phyloP scores from a whole-genome alignment of 1,140 invertebrate species.

The Papilio glaucus region DNA sequence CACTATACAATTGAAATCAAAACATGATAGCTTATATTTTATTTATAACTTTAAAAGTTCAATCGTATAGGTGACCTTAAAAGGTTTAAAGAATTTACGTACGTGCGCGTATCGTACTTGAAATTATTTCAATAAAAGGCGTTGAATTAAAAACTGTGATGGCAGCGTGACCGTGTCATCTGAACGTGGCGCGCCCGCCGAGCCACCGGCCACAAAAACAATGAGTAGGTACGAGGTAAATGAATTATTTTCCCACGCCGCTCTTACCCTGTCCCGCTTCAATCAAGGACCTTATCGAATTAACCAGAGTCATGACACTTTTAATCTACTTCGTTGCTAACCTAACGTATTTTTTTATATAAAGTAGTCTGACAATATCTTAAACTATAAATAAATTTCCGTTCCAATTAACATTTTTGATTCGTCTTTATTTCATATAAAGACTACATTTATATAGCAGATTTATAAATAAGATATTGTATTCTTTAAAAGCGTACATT shows the following conservation, averaged over 20 bases:
- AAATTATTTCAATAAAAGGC: conserved; percentile 39
- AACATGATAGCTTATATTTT: too few relatives aligned
- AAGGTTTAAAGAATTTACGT: conserved; percentile 4
- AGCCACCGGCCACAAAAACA: conserved; percentile 52
- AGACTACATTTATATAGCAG: too few relatives aligned
- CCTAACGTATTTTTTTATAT: conserved; percentile 2
- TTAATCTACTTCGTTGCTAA: conserved; percentile 18
- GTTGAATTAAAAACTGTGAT: conserved; percentile 18
- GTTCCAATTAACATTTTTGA: not conserved
- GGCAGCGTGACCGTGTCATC: conserved; percentile 62
- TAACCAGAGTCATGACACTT: conserved; percentile 44
- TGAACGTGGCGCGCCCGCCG: conserved; percentile 41
- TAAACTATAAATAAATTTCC: not conserved
- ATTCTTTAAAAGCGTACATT: too few relatives aligned
- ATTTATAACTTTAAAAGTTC: not conserved
- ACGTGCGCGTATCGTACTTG: not conserved
- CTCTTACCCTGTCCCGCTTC: conserved; percentile 48
- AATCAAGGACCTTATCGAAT: conserved; percentile 45
- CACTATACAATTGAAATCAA: not conserved
- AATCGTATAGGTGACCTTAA: not conserved
- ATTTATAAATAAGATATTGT: too few relatives aligned
- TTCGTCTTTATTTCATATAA: too few relatives aligned
- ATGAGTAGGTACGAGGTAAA: conserved; percentile 46
- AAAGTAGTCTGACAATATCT: not conserved
- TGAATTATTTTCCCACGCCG: conserved; percentile 69